Evolutionary conservation across 1,140 invertebrate species (phyloP).

Genomic region (Mya arenaria): DNA sequence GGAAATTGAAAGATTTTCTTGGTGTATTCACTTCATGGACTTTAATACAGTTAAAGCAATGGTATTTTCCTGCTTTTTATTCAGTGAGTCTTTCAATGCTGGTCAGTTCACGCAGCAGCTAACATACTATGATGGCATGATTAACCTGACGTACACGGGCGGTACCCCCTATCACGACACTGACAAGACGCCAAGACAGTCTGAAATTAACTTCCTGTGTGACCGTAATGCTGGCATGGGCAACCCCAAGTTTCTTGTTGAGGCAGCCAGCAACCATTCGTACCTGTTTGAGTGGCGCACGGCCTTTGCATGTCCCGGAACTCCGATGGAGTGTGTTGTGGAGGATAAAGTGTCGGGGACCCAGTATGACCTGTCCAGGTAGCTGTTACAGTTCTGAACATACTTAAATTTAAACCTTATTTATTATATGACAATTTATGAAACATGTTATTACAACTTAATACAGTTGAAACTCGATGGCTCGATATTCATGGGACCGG

Average conservation of each 20-base stretch:
- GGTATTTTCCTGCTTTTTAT: not conserved
- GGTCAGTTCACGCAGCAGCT: constrained; percentile 63
- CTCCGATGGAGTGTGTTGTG: constrained; percentile 73
- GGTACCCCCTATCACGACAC: constrained; percentile 74
- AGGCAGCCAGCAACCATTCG: constrained; percentile 62
- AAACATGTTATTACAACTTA: no score
- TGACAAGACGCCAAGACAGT: constrained; percentile 64
- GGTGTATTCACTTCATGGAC: no score
- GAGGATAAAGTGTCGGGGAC: constrained; percentile 65
- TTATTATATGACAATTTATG: no score
- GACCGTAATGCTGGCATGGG: constrained; percentile 74
- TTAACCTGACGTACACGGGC: constrained; percentile 77
- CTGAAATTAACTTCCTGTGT: constrained; percentile 79
- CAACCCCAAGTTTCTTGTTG: constrained; percentile 72
- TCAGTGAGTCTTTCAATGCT: constrained; percentile 60
- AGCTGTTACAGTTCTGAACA: no score
- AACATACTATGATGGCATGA: constrained; percentile 78
- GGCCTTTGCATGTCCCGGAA: constrained; percentile 74
- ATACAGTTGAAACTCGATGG: no score
- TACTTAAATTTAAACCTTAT: no score
- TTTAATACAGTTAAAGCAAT: no score
- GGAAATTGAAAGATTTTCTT: no score
- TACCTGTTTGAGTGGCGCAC: constrained; percentile 80
- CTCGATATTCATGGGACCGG: no score
- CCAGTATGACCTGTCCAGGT: constrained; percentile 79